phyloP scores from a whole-genome alignment of 2,113 vertebrate species.

The Pyxicephalus adspersus region DNA sequence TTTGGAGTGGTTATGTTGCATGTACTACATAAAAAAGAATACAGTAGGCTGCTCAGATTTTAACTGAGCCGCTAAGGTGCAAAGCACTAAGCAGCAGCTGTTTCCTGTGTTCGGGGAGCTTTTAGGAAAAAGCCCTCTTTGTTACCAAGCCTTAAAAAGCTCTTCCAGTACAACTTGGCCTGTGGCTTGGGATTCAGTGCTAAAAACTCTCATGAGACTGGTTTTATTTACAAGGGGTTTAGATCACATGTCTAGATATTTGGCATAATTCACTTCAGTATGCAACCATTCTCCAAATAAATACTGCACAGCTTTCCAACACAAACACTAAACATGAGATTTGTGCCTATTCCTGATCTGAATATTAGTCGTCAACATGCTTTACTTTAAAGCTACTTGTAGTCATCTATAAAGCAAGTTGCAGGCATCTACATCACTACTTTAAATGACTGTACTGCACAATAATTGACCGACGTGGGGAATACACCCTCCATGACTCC shows the following conservation, averaged over 20 bases:
- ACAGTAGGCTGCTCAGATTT: not conserved
- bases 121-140: slow-evolving; percentile 35
- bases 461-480: too few relatives aligned
- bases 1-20: too few relatives aligned
- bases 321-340: not conserved
- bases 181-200: slow-evolving; percentile 36
- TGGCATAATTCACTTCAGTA: slow-evolving; percentile 57
- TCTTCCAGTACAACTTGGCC: slow-evolving; percentile 56
- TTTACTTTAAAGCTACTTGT: not conserved
- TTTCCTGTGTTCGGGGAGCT: slow-evolving; percentile 49
- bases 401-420: not conserved
- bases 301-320: slow-evolving; percentile 42
- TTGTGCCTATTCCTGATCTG: not conserved
- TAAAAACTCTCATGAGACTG: slow-evolving; percentile 32
- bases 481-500: too few relatives aligned
- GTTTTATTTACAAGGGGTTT: slow-evolving; percentile 62
- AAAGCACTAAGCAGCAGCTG: slow-evolving; percentile 54
- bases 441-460: too few relatives aligned
- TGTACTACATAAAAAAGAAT: not conserved
- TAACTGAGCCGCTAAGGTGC: slow-evolving; percentile 1
- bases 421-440: too few relatives aligned
- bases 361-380: not conserved
- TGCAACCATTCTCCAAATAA: slow-evolving; percentile 48
- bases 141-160: slow-evolving; percentile 63
- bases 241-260: slow-evolving; percentile 60